phyloP scores from a whole-genome alignment of 2,797 vertebrate species.

The Phrynocephalus guinanensis region DNA sequence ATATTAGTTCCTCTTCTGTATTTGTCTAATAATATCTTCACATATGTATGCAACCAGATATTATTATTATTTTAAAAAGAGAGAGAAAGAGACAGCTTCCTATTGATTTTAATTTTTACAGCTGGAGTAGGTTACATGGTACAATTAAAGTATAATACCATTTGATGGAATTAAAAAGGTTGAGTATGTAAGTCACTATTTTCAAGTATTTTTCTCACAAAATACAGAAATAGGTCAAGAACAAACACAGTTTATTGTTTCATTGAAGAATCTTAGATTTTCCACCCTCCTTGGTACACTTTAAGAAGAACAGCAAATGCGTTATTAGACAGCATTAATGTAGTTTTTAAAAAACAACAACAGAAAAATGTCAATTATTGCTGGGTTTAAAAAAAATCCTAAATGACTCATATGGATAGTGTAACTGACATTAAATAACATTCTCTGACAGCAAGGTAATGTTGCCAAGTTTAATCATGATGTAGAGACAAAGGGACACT shows the following conservation, averaged over 20 bases:
- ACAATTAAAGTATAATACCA: not conserved
- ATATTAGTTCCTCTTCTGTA: not conserved
- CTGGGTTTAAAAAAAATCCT: not conserved
- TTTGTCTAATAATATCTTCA: conserved; percentile 16
- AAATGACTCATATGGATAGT: not conserved
- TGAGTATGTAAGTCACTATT: not conserved
- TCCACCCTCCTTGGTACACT: not conserved
- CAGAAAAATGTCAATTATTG: not conserved
- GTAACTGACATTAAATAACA: conserved; percentile 32
- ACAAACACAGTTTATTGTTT: not conserved
- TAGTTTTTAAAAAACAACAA: not conserved
- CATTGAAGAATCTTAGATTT: not conserved
- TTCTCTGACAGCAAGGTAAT: conserved; percentile 35
- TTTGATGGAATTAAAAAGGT: conserved; percentile 12
- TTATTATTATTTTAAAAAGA: too few species aligned
- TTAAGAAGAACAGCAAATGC: conserved; percentile 20
- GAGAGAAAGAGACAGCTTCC: not conserved
- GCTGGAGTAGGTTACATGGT: conserved; percentile 17
- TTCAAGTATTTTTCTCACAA: conserved; percentile 9
- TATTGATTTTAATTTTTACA: conserved; percentile 24
- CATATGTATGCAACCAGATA: conserved; percentile 15
- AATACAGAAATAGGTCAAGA: not conserved
- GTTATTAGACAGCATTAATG: not conserved
- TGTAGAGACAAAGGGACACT: conserved; percentile 32
- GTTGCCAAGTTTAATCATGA: conserved; percentile 36